Conservation (phyloP, 30 jellyfish, hydroid and myxozoan genomes). For the Chrysaora quinquecirrha region DNA sequence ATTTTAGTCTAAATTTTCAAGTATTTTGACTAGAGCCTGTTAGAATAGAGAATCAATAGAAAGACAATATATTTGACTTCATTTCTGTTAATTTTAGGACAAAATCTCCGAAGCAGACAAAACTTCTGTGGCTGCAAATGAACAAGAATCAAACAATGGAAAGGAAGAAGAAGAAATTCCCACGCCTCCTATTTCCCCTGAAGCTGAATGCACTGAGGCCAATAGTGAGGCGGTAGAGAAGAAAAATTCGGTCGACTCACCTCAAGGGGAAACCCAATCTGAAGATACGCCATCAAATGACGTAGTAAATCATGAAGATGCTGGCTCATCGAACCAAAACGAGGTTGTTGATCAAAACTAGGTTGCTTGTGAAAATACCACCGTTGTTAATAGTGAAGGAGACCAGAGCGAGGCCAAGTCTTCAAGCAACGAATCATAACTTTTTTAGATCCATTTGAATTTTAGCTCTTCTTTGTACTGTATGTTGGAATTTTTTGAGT, state of each 20-base stretch:
- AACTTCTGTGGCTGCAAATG: background rate
- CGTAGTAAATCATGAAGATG: background rate
- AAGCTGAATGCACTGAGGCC: background rate
- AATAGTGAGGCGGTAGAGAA: background rate
- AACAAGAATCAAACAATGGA: background rate
- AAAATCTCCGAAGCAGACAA: background rate
- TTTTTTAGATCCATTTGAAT: background rate
- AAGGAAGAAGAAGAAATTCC: background rate
- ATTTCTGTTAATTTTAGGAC: background rate
- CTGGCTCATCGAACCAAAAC: background rate
- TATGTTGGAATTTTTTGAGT: no score
- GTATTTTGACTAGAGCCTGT: no score
- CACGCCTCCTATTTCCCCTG: background rate
- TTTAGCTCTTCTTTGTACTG: background rate
- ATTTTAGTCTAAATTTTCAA: no score
- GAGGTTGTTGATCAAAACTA: no score
- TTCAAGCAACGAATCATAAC: background rate
- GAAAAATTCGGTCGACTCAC: background rate
- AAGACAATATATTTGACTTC: no score
- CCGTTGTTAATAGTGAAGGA: no score
- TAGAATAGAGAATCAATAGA: no score
- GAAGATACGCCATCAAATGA: background rate
- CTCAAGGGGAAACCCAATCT: background rate
- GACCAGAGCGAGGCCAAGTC: constrained; percentile 7
- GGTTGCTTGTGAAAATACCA: no score